Evolutionary conservation across 2,888 invertebrate species (phyloP).

Genomic region (Furcula furcula): DNA sequence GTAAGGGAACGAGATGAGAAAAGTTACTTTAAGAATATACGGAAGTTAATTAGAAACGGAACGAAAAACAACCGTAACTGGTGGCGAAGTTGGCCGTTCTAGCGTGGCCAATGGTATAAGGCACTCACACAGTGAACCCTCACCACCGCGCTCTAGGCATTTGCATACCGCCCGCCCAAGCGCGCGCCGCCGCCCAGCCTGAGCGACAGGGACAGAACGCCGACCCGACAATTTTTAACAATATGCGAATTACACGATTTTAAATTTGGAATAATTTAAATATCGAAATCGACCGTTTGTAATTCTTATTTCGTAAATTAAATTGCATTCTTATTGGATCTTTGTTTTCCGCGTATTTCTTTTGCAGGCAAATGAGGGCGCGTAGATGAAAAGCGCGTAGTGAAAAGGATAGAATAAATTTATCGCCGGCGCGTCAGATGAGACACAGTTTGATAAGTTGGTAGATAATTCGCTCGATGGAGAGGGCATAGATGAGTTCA

Average conservation of each 20-base stretch:
- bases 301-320: constrained; percentile 3
- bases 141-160: constrained; percentile 72
- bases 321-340: constrained; percentile 5
- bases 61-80: constrained; percentile 83
- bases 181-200: constrained; percentile 77
- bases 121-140: constrained; percentile 72
- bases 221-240: constrained; percentile 50
- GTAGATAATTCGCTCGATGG: constrained; percentile 55
- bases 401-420: constrained; percentile 79
- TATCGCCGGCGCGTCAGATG: constrained; percentile 69
- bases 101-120: constrained; percentile 79
- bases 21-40: constrained; percentile 80
- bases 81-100: constrained; percentile 82
- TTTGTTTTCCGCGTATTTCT: constrained; percentile 8
- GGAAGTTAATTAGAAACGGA: constrained; percentile 81
- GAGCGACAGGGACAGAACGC: constrained; percentile 75
- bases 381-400: constrained; percentile 39
- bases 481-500: constrained; percentile 69
- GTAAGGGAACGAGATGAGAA: constrained; percentile 73
- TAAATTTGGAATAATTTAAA: constrained; percentile 6
- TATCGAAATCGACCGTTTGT: constrained; percentile 5
- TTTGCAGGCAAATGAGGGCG: constrained; percentile 49
- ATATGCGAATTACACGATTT: constrained; percentile 20
- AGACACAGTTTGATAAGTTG: constrained; percentile 56
- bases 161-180: constrained; percentile 82